Conservation (phyloP, 2,113 vertebrate species). For the Gallinago jamesoni region DNA sequence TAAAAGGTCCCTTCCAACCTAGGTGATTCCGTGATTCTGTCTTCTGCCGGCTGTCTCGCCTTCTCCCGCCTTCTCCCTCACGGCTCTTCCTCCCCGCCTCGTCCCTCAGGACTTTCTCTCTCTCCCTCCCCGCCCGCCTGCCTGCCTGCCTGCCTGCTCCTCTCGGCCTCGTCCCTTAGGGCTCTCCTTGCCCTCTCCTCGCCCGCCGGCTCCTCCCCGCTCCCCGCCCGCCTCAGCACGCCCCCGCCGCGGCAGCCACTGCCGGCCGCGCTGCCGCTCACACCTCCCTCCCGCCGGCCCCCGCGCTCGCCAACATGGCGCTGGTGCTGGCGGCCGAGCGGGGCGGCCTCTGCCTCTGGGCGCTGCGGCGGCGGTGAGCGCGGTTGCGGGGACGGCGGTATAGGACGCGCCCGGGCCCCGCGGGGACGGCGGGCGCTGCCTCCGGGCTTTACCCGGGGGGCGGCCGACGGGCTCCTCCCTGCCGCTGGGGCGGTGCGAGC, state of each 20-base stretch:
- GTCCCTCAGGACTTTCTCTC: too few relatives aligned
- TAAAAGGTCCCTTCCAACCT: too few relatives aligned
- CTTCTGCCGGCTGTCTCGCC: too few relatives aligned
- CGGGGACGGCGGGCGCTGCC: not conserved
- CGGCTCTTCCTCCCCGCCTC: not conserved
- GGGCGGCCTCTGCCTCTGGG: not conserved
- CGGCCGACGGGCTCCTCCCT: not conserved
- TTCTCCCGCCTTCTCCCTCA: too few relatives aligned
- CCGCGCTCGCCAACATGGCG: slow-evolving; percentile 25
- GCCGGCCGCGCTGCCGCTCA: not conserved
- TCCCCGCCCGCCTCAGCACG: not conserved
- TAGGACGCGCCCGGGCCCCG: not conserved
- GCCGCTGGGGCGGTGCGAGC: not conserved
- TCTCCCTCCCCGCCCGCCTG: not conserved
- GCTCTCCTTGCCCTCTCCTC: too few relatives aligned
- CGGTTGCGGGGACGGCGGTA: not conserved
- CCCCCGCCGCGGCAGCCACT: not conserved
- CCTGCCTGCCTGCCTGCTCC: not conserved
- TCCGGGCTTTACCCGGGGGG: not conserved
- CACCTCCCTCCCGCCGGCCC: not conserved
- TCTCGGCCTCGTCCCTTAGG: too few relatives aligned
- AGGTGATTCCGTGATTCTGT: not conserved
- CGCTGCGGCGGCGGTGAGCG: slow-evolving; percentile 48
- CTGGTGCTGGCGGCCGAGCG: not conserved
- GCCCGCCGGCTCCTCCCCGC: not conserved